Evolutionary conservation across 1,140 invertebrate species (phyloP), one percentile per base, ranked within the genome.

Genomic region (Hyposmocoma kahamanoa): DNA sequence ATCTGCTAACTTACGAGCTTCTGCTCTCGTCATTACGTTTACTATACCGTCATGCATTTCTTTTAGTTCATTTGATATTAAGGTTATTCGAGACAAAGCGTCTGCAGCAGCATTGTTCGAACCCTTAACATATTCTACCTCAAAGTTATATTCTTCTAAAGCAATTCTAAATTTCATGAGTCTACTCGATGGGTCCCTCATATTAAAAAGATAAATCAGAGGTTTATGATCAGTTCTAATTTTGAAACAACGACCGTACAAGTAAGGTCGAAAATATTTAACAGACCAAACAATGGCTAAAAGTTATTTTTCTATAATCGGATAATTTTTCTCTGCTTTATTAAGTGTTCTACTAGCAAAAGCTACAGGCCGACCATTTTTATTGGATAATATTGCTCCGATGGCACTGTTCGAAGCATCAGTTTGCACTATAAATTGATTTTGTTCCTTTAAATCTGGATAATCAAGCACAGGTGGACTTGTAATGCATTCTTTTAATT

Each of bases 161-260:
- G 11, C n/a, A 26, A 58, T 24, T 22, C 51, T 24, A 47, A 54
- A 58, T 43, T 55, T 53, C 22, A 42, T 34, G 24, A 56, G 42
- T 22, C 41, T 5, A 45, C 46, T 50, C 2, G 45, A 55, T 2
- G 51, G 42, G 50, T 56, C 36, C 10, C n/a, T 38, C 22, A 55
- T 22, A 41, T 34, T 36, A 22, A 55, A 50, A 21, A 56, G 32
- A 55, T 55, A 55, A 18, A 59, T 21, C 39, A 56, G 22, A 1
- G 72, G 59, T 47, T 72, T 62, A 47, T 88, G 82, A 43, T 88
- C 85, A 0, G 86, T 87, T 28, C 62, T 28, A 5, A 87, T 65
- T 13, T 55, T 36, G 41, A 84, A 86, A 24, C 78, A 21, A 18
- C 26, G 22, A 20, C 48, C 48, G 11, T 20, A 50, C 19, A 50